Conservation (phyloP, 2,113 vertebrate species). For the Probosciger aterrimus region DNA sequence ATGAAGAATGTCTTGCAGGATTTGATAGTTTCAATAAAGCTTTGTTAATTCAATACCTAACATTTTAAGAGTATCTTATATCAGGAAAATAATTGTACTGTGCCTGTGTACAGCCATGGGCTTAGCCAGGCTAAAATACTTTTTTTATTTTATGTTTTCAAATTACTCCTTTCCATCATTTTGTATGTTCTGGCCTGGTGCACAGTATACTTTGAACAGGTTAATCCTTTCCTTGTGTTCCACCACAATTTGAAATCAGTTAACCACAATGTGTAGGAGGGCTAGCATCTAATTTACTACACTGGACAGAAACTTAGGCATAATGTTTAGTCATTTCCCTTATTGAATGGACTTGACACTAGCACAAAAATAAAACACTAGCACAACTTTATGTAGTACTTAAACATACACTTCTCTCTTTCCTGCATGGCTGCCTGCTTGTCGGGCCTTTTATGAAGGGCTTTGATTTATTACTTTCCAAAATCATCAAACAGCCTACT, state of each 20-base stretch:
- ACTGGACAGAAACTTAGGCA: slow-evolving; percentile 47
- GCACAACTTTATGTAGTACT: neutral
- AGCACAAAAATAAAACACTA: neutral
- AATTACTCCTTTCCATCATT: neutral
- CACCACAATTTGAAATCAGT: slow-evolving; percentile 36
- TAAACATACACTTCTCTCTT: neutral
- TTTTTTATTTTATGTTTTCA: neutral
- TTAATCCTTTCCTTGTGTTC: slow-evolving; percentile 45
- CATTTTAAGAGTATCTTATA: slow-evolving; percentile 19
- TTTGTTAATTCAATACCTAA: slow-evolving; percentile 37
- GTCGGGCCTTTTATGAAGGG: neutral
- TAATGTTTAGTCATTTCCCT: slow-evolving; percentile 40
- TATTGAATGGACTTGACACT: neutral
- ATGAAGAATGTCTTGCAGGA: slow-evolving; percentile 31
- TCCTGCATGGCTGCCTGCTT: neutral
- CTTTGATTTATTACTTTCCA: slow-evolving; percentile 8
- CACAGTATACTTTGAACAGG: slow-evolving; percentile 5
- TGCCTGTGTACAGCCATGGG: neutral
- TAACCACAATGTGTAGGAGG: neutral
- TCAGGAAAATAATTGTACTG: neutral
- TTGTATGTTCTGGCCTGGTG: neutral
- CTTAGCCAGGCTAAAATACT: neutral
- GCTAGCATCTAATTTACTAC: neutral
- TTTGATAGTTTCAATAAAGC: neutral
- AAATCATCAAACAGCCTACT: neutral